Evolutionary conservation across 2,113 vertebrate species (phyloP).

Genomic region (Alligator mississippiensis): DNA sequence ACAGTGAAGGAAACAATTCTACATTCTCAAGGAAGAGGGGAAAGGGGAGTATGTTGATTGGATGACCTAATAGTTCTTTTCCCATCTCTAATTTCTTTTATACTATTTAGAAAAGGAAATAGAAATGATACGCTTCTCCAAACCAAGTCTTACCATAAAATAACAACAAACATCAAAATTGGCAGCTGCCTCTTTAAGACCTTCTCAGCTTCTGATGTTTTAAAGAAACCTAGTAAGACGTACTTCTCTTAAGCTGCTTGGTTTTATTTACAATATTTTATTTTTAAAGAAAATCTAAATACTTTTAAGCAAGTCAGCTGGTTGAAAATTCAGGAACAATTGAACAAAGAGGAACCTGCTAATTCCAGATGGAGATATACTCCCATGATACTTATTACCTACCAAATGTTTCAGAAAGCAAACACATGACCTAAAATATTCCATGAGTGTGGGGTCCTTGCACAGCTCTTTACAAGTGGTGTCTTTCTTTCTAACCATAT

Average conservation of each 20-base stretch:
- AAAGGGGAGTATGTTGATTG: not conserved
- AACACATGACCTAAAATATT: conserved; percentile 85
- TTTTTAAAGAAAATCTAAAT: conserved; percentile 81
- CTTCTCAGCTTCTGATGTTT: not conserved
- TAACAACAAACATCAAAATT: conserved; percentile 43
- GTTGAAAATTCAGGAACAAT: conserved; percentile 79
- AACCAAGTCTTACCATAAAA: conserved; percentile 21
- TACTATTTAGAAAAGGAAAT: conserved; percentile 59
- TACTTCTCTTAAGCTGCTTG: conserved; percentile 39
- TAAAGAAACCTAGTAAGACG: conserved; percentile 30
- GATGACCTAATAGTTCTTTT: conserved; percentile 44
- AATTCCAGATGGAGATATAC: conserved; percentile 83
- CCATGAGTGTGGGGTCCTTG: conserved; percentile 79
- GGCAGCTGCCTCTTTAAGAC: conserved; percentile 31
- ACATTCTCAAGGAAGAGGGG: not conserved
- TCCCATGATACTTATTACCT: conserved; percentile 82
- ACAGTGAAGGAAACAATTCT: not conserved
- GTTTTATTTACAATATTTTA: conserved; percentile 73
- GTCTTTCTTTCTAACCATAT: conserved; percentile 76
- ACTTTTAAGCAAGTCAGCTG: conserved; percentile 72
- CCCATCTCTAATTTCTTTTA: conserved; percentile 57
- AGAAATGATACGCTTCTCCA: conserved; percentile 43
- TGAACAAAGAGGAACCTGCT: conserved; percentile 78
- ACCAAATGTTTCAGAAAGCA: conserved; percentile 86
- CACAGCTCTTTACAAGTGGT: conserved; percentile 79